A percentile compares a stretch with the other conserved stretches of the same genome.
Evolutionary conservation across 2,113 vertebrate genomes (phyloP).

Genomic region (Electrona antarctica): DNA sequence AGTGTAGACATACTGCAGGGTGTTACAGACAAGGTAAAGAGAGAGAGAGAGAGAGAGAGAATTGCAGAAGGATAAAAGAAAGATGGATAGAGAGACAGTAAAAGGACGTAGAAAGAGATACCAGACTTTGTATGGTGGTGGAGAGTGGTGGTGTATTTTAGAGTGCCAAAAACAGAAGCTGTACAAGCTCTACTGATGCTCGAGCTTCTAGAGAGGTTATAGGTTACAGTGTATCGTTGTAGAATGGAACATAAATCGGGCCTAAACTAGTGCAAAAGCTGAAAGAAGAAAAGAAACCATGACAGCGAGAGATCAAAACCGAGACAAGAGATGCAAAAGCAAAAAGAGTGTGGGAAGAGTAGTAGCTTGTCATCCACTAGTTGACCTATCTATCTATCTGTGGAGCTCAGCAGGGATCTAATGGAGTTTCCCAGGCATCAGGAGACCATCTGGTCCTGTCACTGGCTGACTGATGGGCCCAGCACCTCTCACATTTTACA

Average conservation of each 20-base stretch:
- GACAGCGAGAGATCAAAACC: neutral
- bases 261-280: neutral
- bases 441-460: slow-evolving; percentile 45
- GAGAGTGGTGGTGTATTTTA: too few relatives aligned
- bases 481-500: slow-evolving; percentile 14
- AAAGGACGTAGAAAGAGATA: neutral
- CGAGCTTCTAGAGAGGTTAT: too few relatives aligned
- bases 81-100: neutral
- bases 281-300: neutral
- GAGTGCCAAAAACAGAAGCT: too few relatives aligned
- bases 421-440: slow-evolving; percentile 35
- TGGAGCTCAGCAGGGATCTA: slow-evolving; percentile 28
- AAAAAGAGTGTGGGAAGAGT: neutral
- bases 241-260: too few relatives aligned
- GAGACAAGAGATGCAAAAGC: neutral
- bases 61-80: neutral
- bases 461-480: slow-evolving; percentile 35
- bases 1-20: neutral
- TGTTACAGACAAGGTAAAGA: too few relatives aligned
- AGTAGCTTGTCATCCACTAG: neutral
- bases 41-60: neutral
- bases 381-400: neutral
- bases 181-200: too few relatives aligned
- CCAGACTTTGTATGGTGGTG: too few relatives aligned
- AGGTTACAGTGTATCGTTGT: too few relatives aligned